Evolutionary conservation across 2,113 vertebrate species (phyloP), one percentile per base, ranked within the genome.

Genomic region (Spilogale gracilis): DNA sequence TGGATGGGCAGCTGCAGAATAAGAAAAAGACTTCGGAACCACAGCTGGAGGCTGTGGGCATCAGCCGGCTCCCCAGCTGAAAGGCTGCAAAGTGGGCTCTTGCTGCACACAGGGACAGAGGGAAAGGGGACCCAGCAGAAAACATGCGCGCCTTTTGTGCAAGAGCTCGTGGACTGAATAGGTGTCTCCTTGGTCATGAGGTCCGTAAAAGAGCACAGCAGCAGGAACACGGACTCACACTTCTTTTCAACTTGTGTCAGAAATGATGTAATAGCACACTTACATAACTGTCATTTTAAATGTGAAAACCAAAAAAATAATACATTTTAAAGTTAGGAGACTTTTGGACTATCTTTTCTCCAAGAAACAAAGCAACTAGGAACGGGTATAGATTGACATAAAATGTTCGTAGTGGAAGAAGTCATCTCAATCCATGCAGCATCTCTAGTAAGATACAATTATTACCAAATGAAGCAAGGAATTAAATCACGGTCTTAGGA

Each of bases 271-370:
- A 86, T 50, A 1, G 78, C 60, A 48, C 9, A 45, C 95, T 96
- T 93, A 61, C 60, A 4, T 61, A 65, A 65, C 80, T 96, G 50
- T 80, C 63, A 45, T 74, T n/a, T 94, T 89, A 89, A 54, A 96
- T 79, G 95, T 87, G 76, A 85, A 94, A 83, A 87, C 38, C 9
- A 52, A 69, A 86, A 93, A 81, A 89, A 85, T 13, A 67, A 27
- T 76, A 45, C 45, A 91, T 87, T 91, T 76, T 25, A 92, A 95
- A 95, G 21, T 89, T 91, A 48, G 27, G 6, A 92, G 71, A 96
- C 87, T 93, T 97, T 97, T 95, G 90, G 50, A 96, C 73, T 63
- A 74, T 92, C 32, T 94, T 71, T 83, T 94, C 69, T 91, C 74
- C 56, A 25, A 95, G 32, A 96, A 94, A 76, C 88, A 97, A 92